phyloP scores from a whole-genome alignment of 2,888 invertebrate genomes.

The Heliconius erato region DNA sequence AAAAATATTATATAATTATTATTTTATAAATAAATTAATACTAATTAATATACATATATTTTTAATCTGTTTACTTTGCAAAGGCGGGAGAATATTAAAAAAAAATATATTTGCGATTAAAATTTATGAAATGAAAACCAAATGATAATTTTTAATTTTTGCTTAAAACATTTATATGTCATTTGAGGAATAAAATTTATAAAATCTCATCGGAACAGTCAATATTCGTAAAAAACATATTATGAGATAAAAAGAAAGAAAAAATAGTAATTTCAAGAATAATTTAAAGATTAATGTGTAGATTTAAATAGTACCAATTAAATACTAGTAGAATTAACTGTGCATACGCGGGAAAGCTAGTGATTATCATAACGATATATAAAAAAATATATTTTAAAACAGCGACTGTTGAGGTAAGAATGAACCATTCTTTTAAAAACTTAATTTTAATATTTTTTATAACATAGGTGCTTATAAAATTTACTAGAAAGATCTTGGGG shows the following conservation, averaged over 20 bases:
- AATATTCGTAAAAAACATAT: too few relatives aligned
- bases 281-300: too few relatives aligned
- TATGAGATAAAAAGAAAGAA: too few relatives aligned
- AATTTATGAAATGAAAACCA: background rate
- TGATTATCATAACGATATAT: background rate
- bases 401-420: background rate
- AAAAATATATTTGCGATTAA: background rate
- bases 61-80: background rate
- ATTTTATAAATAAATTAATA: background rate
- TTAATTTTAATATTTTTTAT: too few relatives aligned
- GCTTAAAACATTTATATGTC: too few relatives aligned
- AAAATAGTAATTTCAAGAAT: too few relatives aligned
- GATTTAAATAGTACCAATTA: too few relatives aligned
- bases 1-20: background rate
- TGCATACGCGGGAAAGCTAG: background rate
- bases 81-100: background rate
- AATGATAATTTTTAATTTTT: background rate
- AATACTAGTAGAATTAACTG: background rate
- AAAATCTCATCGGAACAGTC: too few relatives aligned
- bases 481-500: too few relatives aligned
- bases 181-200: too few relatives aligned
- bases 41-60: background rate
- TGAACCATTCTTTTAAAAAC: background rate
- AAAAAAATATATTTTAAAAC: background rate
- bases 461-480: too few relatives aligned